Conservation (phyloP, 2,888 invertebrate species). For the Harpalus rufipes region DNA sequence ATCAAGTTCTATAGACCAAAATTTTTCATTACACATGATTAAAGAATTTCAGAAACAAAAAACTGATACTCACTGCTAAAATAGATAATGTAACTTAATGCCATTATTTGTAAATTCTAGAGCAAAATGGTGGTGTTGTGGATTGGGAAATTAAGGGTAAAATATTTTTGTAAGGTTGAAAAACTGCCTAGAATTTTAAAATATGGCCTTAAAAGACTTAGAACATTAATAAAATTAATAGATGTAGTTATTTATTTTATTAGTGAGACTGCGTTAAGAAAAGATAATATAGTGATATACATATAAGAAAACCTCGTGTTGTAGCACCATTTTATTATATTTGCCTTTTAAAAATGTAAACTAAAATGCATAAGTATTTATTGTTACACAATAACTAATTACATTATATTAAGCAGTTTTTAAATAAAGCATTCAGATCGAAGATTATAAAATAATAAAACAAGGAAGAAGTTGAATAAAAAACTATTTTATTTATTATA, state of each 20-base stretch:
- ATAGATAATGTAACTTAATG: slow-evolving; percentile 23
- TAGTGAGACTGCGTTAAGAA: slow-evolving; percentile 52
- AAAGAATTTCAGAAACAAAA: slow-evolving; percentile 36
- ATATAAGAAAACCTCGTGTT: background rate
- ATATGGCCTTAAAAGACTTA: slow-evolving; percentile 36
- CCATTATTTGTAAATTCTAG: slow-evolving; percentile 35
- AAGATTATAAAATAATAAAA: too few relatives aligned
- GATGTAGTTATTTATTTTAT: slow-evolving; percentile 40
- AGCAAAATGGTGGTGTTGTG: slow-evolving; percentile 5
- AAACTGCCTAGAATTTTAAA: slow-evolving; percentile 42
- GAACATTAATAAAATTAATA: slow-evolving; percentile 5
- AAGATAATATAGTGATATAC: slow-evolving; percentile 28
- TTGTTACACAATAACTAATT: too few relatives aligned
- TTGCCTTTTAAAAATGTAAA: too few relatives aligned
- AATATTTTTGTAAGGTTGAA: slow-evolving; percentile 3
- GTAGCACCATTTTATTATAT: background rate
- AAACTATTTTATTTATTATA: too few relatives aligned
- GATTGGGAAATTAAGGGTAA: slow-evolving; percentile 39
- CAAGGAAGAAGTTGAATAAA: too few relatives aligned
- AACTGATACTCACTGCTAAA: slow-evolving; percentile 33
- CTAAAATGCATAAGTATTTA: too few relatives aligned
- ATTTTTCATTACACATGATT: slow-evolving; percentile 27
- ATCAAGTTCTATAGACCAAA: slow-evolving; percentile 17
- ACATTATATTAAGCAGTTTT: too few relatives aligned
- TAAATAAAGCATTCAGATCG: too few relatives aligned